A percentile compares a stretch with the other conserved stretches of the same genome.
These are phyloP conservation scores for Perizoma affinitatum DNA, from an alignment of 2,888 invertebrate genomes.

Conservation along the genomic window DNA sequence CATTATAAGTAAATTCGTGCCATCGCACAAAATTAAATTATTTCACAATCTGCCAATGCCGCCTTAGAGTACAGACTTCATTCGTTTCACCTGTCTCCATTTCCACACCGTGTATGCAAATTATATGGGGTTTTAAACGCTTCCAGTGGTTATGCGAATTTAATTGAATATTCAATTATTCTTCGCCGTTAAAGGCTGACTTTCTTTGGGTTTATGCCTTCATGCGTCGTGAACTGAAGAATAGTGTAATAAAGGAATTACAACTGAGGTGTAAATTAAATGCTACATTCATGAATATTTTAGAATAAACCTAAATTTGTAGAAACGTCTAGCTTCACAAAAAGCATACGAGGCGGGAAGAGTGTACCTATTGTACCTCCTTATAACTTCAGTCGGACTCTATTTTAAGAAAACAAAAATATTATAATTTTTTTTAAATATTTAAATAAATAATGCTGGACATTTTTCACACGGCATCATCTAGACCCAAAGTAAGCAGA, in stretches of 20 bases:
- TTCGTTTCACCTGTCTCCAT: slow-evolving; percentile 25
- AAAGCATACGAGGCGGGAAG: no score
- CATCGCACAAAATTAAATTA: slow-evolving; percentile 7
- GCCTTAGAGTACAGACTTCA: slow-evolving; percentile 10
- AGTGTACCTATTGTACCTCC: no score
- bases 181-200: slow-evolving; percentile 34
- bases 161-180: slow-evolving; percentile 70
- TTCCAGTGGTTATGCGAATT: slow-evolving; percentile 37
- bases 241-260: slow-evolving; percentile 19
- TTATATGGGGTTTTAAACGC: slow-evolving; percentile 35
- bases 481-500: no score
- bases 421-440: no score
- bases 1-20: background rate
- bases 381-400: no score
- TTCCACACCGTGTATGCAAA: slow-evolving; percentile 35
- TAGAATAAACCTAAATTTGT: slow-evolving; percentile 5
- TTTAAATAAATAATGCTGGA: no score
- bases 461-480: no score
- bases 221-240: slow-evolving; percentile 21
- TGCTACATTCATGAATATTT: slow-evolving; percentile 13
- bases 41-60: slow-evolving; percentile 18
- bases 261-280: slow-evolving; percentile 18
- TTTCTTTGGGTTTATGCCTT: slow-evolving; percentile 40
- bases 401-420: no score
- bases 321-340: no score